Base-by-base conservation (phyloP, 1,140 invertebrate genomes). In the Listronotus bonariensis region DNA sequence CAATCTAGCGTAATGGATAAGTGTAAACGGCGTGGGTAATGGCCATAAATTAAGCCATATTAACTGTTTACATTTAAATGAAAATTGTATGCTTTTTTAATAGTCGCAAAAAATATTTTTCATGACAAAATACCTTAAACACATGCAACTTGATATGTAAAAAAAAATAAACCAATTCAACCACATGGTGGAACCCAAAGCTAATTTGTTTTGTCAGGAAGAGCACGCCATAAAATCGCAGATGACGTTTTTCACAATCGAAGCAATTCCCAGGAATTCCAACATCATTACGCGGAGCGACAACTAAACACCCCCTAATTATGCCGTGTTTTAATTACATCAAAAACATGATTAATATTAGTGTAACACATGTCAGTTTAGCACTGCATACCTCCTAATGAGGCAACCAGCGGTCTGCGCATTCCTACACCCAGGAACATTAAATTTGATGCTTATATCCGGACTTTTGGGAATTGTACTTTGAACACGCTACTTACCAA, bases 351-450 rank as follows among this genome's bases (percentile, higher is more conserved):
- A 77, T 77, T 77, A 77, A 77, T 77, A 76, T 72, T 69, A 70
- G 45, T 41, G 67, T 66, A 77, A 77, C 76, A 77, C 71, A 76
- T 77, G 76, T 77, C 76, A 73, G 74, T 77, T 77, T 77, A 77
- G 74, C 76, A 74, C 74, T 68, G 74, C 76, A 77, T 77, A 76
- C 73, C 76, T 77, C 71, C 73, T 77, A 77, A 77, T 77, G 76
- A 77, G 74, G 56, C 69, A 73, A 64, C 72, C 70, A 74, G 56
- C 69, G 65, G 64, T 61, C 56, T 48, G 57, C 59, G 69, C 64
- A 74, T 74, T 74, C 72, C 67, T 61, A 52, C 68, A 68, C 68
- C 57, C 67, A 53, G 53, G 45, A 66, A 70, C 70, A 76, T 76
- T 76, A 72, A 71, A 74, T 66, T 70, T 70, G 71, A 71, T 71